Conservation (phyloP, 1,140 invertebrate species). For the Diorhabda carinulata region DNA sequence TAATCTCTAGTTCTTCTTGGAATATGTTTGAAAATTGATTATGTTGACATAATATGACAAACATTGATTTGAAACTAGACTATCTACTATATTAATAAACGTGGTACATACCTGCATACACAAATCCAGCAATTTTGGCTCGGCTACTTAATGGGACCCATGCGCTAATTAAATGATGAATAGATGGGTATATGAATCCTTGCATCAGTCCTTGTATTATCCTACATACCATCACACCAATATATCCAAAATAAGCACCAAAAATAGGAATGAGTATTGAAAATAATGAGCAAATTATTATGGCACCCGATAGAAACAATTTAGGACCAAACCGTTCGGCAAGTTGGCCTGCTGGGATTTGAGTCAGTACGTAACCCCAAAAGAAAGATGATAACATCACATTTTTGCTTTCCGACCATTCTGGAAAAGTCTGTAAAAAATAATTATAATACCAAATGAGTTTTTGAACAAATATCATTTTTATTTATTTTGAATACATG, state of each 20-base stretch:
- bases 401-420: slow-evolving; percentile 51
- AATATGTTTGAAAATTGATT: no score
- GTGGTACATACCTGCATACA: slow-evolving; percentile 21
- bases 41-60: no score
- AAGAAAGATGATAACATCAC: slow-evolving; percentile 65
- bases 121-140: slow-evolving; percentile 21
- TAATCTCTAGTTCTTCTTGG: no score
- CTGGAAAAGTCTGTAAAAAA: slow-evolving; percentile 33
- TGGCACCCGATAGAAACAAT: slow-evolving; percentile 56
- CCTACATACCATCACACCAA: slow-evolving; percentile 59
- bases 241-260: slow-evolving; percentile 52
- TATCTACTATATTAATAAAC: no score
- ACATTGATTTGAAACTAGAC: no score
- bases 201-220: slow-evolving; percentile 72
- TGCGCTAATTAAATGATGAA: slow-evolving; percentile 73
- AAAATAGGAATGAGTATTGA: slow-evolving; percentile 48
- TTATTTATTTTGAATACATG: neutral
- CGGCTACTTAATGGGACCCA: slow-evolving; percentile 58
- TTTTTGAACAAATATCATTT: neutral
- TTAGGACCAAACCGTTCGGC: slow-evolving; percentile 61
- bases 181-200: slow-evolving; percentile 72
- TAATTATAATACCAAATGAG: neutral
- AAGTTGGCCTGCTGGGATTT: slow-evolving; percentile 65
- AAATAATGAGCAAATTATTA: slow-evolving; percentile 52
- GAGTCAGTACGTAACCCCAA: slow-evolving; percentile 55